These are phyloP conservation scores for Mionectes macconnelli DNA, from an alignment of 2,113 vertebrate species.

Conservation along the genomic window DNA sequence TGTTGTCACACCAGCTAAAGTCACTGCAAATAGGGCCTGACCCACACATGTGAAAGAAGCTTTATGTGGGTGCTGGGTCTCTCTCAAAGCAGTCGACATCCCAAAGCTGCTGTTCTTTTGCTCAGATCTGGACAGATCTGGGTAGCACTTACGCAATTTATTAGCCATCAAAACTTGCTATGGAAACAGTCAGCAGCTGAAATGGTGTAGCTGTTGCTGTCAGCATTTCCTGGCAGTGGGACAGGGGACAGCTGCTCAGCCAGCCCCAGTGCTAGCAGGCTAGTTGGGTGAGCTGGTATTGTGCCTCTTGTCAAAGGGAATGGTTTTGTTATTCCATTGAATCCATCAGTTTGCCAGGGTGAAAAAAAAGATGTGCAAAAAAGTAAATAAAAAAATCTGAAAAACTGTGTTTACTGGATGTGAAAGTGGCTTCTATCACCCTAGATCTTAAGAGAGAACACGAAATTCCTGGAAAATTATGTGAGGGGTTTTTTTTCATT, in stretches of 20 bases:
- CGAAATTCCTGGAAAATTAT: neutral
- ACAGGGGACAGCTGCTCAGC: conserved; percentile 56
- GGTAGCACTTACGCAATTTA: conserved; percentile 21
- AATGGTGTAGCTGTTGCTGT: conserved; percentile 38
- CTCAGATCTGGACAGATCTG: neutral
- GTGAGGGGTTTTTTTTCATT: neutral
- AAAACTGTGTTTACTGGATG: neutral
- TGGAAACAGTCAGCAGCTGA: conserved; percentile 22
- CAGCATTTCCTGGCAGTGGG: conserved; percentile 37
- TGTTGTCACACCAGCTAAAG: neutral
- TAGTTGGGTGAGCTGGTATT: neutral
- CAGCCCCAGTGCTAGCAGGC: conserved; percentile 23
- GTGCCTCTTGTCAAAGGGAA: conserved; percentile 26
- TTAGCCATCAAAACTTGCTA: neutral
- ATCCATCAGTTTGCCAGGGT: neutral
- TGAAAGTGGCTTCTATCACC: neutral
- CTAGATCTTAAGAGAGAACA: neutral
- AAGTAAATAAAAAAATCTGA: neutral
- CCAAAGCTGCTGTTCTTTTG: neutral
- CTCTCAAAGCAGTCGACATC: neutral
- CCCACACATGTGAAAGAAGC: neutral
- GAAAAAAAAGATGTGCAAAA: neutral
- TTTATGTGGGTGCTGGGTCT: neutral
- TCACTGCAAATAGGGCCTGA: rapidly evolving
- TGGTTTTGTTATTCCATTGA: neutral